Evolutionary conservation across 2,888 invertebrate species (phyloP).

Genomic region (Hydrotaea cyrtoneurina): DNA sequence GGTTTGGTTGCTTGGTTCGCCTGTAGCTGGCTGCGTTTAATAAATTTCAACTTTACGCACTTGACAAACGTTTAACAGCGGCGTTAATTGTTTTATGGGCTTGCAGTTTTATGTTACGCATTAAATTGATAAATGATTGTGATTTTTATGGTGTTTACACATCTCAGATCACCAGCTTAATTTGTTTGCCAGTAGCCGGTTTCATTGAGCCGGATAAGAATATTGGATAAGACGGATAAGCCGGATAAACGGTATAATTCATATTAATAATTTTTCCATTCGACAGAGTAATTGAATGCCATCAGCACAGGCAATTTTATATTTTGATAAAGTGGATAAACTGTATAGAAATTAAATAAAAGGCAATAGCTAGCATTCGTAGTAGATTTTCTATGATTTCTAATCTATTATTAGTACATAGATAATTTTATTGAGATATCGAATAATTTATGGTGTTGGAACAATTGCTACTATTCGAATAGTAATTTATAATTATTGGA

Average conservation of each 20-base stretch:
- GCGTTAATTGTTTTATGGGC: conserved; percentile 1
- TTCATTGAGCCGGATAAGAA: conserved; percentile 14
- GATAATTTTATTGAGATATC: too few relatives aligned
- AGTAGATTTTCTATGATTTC: too few relatives aligned
- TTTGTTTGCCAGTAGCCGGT: background rate
- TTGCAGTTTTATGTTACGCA: background rate
- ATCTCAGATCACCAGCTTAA: background rate
- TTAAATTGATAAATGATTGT: background rate
- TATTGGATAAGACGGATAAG: background rate
- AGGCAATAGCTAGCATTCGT: too few relatives aligned
- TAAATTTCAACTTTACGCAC: background rate
- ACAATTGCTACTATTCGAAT: too few relatives aligned
- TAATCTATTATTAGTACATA: too few relatives aligned
- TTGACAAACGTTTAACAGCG: background rate
- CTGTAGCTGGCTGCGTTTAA: background rate
- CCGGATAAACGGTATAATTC: background rate
- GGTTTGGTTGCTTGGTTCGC: background rate
- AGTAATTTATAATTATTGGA: too few relatives aligned
- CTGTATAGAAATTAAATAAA: background rate
- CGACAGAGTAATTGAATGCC: background rate
- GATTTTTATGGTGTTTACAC: background rate
- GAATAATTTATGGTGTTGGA: too few relatives aligned
- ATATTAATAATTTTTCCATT: conserved; percentile 11
- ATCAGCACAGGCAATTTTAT: too few relatives aligned
- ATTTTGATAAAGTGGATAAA: too few relatives aligned